Evolutionary conservation across 2,888 invertebrate genomes (phyloP).

Genomic region (Hemistola chrysoprasaria): DNA sequence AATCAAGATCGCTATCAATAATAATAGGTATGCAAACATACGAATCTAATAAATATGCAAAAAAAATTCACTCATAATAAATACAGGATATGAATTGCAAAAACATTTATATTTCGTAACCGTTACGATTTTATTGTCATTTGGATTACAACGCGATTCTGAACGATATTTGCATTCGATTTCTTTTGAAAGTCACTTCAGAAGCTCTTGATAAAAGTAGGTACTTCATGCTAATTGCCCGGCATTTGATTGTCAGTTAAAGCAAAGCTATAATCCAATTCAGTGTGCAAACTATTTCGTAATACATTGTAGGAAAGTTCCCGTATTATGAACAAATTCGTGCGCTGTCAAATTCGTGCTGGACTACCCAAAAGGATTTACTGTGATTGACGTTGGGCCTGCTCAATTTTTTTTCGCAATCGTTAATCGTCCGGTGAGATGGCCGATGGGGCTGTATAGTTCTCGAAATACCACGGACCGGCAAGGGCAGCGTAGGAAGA

Average conservation of each 20-base stretch:
- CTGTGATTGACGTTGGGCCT: no score
- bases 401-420: no score
- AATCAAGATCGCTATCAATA: not conserved
- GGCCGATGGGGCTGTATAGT: no score
- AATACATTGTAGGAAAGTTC: no score
- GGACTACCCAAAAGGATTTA: no score
- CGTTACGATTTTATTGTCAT: conserved; percentile 21
- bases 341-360: no score
- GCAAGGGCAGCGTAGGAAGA: no score
- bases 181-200: conserved; percentile 38
- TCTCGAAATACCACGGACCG: no score
- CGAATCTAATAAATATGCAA: conserved; percentile 8
- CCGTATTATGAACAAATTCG: no score
- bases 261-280: no score
- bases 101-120: conserved; percentile 26
- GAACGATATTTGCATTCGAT: conserved; percentile 30
- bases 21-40: conserved; percentile 3
- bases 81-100: conserved; percentile 18
- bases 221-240: conserved; percentile 15
- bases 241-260: not conserved
- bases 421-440: no score
- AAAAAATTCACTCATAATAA: not conserved
- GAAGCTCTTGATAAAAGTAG: conserved; percentile 12
- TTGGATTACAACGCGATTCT: conserved; percentile 31
- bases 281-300: no score